Percentiles rank a stretch among this genome's conserved stretches.
Conservation (phyloP, 2,888 invertebrate species). For the Hanleya hanleyi region DNA sequence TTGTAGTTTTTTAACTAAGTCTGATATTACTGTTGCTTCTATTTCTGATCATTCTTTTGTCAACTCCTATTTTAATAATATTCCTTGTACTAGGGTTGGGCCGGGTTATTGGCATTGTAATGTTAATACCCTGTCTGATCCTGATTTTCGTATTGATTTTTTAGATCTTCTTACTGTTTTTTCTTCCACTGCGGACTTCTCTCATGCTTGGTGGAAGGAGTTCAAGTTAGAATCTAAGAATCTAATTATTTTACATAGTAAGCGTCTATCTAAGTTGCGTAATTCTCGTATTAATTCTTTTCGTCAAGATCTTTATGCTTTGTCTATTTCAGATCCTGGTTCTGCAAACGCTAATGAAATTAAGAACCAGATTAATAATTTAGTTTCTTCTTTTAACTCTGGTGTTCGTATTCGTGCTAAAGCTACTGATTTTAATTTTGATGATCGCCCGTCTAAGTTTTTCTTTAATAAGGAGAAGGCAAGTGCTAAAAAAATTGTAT, state of each 20-base stretch:
- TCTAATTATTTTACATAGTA: not conserved
- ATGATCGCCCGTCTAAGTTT: not conserved
- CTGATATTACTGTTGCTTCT: not conserved
- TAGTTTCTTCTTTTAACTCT: too few species aligned
- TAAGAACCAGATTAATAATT: too few species aligned
- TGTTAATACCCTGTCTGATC: not conserved
- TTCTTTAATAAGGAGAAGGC: not conserved
- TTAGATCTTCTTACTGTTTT: not conserved
- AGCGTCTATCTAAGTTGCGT: not conserved
- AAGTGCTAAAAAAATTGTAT: not conserved
- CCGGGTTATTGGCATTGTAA: constrained; percentile 1
- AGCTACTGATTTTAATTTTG: not conserved
- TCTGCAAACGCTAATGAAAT: too few species aligned
- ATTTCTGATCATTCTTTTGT: not conserved
- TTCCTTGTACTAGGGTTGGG: not conserved
- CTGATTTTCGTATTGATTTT: not conserved
- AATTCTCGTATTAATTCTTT: not conserved
- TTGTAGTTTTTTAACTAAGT: not conserved
- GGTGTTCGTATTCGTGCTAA: not conserved
- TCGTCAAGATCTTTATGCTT: not conserved
- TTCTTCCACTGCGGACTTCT: not conserved
- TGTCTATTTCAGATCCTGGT: not conserved
- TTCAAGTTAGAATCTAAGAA: not conserved
- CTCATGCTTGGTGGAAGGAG: not conserved
- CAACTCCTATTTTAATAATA: not conserved